phyloP scores from a whole-genome alignment of 2,113 vertebrate genomes.

The Pleuronectes platessa region DNA sequence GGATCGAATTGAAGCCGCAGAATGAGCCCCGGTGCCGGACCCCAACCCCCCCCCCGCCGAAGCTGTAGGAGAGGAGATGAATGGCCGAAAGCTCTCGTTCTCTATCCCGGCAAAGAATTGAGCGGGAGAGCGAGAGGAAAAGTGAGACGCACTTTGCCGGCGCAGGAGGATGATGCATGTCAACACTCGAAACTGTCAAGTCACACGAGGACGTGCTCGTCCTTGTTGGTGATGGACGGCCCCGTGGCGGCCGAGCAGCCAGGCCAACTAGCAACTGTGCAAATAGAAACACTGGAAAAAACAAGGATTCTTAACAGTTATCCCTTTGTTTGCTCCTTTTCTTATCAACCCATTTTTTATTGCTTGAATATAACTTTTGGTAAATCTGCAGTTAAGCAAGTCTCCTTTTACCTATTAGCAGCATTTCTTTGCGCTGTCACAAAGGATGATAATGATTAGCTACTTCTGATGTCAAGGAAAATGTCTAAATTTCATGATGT shows the following conservation, averaged over 20 bases:
- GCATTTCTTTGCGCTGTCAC: no score
- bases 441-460: no score
- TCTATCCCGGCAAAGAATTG: slow-evolving; percentile 22
- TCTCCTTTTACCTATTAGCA: no score
- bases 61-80: slow-evolving; percentile 68
- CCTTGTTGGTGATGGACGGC: slow-evolving; percentile 3
- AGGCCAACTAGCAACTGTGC: neutral
- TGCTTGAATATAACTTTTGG: no score
- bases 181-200: slow-evolving; percentile 20
- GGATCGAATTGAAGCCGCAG: slow-evolving; percentile 62
- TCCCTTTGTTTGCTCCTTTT: no score
- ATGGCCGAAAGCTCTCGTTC: slow-evolving; percentile 46
- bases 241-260: neutral
- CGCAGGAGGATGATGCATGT: slow-evolving; percentile 34
- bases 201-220: slow-evolving; percentile 1
- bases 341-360: no score
- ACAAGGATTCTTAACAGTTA: no score
- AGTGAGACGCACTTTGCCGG: slow-evolving; percentile 28
- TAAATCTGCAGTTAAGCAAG: no score
- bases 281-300: neutral
- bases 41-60: slow-evolving; percentile 47
- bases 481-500: no score
- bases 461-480: no score
- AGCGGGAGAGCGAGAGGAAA: slow-evolving; percentile 15
- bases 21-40: slow-evolving; percentile 51